Evolutionary conservation across 2,797 vertebrate species (phyloP), one percentile per base, ranked within the genome.

Genomic region (Rhynchonycteris naso): DNA sequence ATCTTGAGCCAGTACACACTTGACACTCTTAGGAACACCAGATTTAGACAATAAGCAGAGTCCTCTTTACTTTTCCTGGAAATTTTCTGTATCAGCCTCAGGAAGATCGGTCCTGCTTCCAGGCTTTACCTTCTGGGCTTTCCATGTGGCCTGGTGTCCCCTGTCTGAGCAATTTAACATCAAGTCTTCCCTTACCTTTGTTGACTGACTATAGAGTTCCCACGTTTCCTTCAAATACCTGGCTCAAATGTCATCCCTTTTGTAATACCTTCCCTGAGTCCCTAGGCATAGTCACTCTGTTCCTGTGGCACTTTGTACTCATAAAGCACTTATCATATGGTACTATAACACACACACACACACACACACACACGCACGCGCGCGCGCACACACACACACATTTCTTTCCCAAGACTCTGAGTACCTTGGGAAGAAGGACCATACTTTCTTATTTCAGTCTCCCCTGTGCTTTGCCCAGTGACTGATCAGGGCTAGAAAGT

Each of bases 41-140:
- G 65, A 7, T 59, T 93, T 47, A 85, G 81, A 93, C 47, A 85
- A 33, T 86, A 87, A 92, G 69, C 93, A 90, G 91, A 84, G n/a
- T 54, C 35, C 52, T 68, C 3, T 81, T 5, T 12, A 33, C 88
- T 84, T 33, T 65, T 15, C 79, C 66, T 72, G 68, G 47, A 86
- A 82, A n/a, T 52, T 93, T 69, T 96, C 78, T 65, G 82, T 28
- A 30, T 71, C 74, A 80, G 63, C 75, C 35, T 97, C 91, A 26
- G 8, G 54, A 63, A 4, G 30, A 38, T 61, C 78, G 30, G 30
- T 26, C 50, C 61, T 59, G 33, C 22, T 47, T 79, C 30, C 24
- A 52, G 75, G 22, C 24, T 30, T 19, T 7, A 26, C 21, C 1
- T 19, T 10, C 14, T 50, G 16, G 68, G 65, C 68, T 75, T 21